Evolutionary conservation across 2,113 vertebrate genomes (phyloP), one percentile per base, ranked within the genome.

Genomic region (Brachyistius frenatus): DNA sequence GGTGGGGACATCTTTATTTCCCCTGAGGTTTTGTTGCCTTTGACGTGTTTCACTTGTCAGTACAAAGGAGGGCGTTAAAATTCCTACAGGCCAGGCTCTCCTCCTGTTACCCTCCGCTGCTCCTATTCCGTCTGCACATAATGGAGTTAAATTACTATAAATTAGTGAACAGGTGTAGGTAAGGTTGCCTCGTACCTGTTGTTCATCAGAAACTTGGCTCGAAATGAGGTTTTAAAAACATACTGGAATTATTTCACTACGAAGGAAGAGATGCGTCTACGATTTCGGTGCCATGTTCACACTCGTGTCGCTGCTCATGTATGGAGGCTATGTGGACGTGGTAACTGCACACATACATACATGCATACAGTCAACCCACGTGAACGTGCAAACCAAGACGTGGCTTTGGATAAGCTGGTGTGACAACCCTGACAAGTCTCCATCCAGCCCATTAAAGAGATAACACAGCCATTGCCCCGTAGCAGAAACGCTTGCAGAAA

Each of bases 361-460:
- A 36, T 50, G 56, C 33, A 33, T 50, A 60, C n/a, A 82, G 35
- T 44, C 14, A 80, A 64, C 46, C 39, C 33, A 54, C 66, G 66
- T 80, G 33, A 35, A 32, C 3, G 33, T 35, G 41, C 55, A 56
- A 81, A 66, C 32, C 0, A 9, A 68, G 65, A 78, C 37, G 1
- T 74, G 62, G 58, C 52, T 46, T 80, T 33, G 62, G 47, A 60
- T 84, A 80, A 86, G 75, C 47, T 66, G 73, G 88, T 62, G 71
- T 80, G 91, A 92, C 82, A 76, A 76, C 80, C 72, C 53, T 85
- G 90, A 90, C 85, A 86, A 87, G 81, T 84, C 77, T 81, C 54
- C 61, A 61, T 91, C 77, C 86, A 87, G 76, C 69, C 84, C 85
- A 89, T 88, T 92, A 76, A 78, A 84, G 79, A 85, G 84, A 90